A percentile compares a stretch with the other conserved stretches of the same genome.
These are phyloP conservation scores for Hymenochirus boettgeri DNA, from an alignment of 2,113 vertebrate species.

Conservation along the genomic window DNA sequence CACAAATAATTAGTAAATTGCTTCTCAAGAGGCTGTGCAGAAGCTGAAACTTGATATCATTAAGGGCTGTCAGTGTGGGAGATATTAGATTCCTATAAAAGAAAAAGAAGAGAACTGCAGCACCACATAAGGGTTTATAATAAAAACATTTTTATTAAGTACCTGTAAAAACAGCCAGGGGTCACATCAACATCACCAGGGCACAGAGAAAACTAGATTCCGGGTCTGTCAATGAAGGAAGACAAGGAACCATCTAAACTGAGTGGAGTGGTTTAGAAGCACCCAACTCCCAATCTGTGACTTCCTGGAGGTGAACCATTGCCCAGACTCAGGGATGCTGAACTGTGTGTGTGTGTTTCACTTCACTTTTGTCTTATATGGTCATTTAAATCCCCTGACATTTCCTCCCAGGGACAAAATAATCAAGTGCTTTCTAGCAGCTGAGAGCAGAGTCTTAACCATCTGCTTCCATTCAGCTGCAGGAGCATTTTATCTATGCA, in stretches of 20 bases:
- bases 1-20: no score
- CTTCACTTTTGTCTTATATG: constrained; percentile 84
- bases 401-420: constrained; percentile 85
- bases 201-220: no score
- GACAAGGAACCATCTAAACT: background rate
- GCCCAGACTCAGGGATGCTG: constrained; percentile 17
- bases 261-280: no score
- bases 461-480: constrained; percentile 64
- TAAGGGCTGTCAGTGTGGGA: no score
- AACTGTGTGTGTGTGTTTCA: constrained; percentile 15
- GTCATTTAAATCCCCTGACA: constrained; percentile 75
- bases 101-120: no score
- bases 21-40: background rate
- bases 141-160: no score
- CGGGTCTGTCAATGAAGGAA: background rate
- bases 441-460: constrained; percentile 68
- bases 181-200: no score
- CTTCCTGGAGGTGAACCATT: background rate
- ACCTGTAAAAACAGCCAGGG: no score
- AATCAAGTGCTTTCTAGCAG: constrained; percentile 75
- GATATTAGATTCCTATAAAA: background rate
- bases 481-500: constrained; percentile 34
- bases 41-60: background rate
- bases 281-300: background rate
- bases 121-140: no score